phyloP scores from a whole-genome alignment of 2,113 vertebrate genomes.

The Chamaetylas fuelleborni region DNA sequence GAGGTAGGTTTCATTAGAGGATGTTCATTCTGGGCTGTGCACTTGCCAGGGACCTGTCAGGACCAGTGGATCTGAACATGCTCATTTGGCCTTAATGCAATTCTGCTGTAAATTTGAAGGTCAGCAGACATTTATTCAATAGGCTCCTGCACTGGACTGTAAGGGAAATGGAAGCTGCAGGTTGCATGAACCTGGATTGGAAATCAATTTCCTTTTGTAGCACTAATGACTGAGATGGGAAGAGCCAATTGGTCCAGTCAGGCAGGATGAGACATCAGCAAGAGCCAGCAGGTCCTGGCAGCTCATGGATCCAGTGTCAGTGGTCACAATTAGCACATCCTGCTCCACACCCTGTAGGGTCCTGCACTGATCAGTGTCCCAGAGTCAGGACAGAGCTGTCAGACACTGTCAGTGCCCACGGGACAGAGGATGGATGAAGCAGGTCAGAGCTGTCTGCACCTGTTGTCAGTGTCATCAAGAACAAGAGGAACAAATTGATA shows the following conservation, averaged over 20 bases:
- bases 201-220: conserved; percentile 15
- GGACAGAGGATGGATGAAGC: neutral
- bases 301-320: neutral
- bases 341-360: neutral
- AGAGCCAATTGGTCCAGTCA: neutral
- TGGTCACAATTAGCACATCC: neutral
- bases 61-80: conserved; percentile 8
- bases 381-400: neutral
- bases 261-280: neutral
- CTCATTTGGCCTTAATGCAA: conserved; percentile 31
- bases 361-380: neutral
- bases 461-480: neutral
- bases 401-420: neutral
- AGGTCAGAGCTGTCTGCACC: neutral
- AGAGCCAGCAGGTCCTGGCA: neutral
- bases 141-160: neutral
- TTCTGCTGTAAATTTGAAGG: conserved; percentile 3
- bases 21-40: neutral
- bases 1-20: conserved; percentile 77
- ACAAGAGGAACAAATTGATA: neutral
- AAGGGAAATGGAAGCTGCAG: neutral
- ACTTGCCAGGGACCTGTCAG: conserved; percentile 36
- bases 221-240: neutral
- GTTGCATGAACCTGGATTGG: neutral
- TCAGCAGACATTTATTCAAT: conserved; percentile 26